Base-by-base conservation (phyloP, 2,113 vertebrate species). In the Lepus americanus region DNA sequence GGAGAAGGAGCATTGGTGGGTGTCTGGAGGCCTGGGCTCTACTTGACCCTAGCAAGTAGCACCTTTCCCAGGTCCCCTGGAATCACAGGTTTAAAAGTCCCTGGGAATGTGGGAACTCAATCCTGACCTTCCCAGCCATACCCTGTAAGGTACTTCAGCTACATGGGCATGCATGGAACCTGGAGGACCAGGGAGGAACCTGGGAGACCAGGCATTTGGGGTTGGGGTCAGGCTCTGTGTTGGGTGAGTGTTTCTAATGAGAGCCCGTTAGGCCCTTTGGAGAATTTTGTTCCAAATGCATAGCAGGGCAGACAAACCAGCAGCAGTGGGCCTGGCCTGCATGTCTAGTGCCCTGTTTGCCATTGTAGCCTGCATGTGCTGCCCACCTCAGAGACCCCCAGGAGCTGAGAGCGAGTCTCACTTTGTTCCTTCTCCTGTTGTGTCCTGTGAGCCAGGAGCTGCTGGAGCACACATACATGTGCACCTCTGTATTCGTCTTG, bases 241-340 rank as follows among this genome's bases (percentile, higher is more conserved):
- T 87, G n/a, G 31, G 67, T 27, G 36, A 6, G 70, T 81, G 70
- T 96, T 93, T 67, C 84, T 69, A 31, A 53, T 79, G 36, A 83
- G 49, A 87, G 33, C 19, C 51, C 36, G n/a, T 88, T 64, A 87
- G 11, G 11, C 1, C 36, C 44, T 66, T 86, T 23, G 4, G 6
- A 39, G 72, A 36, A 53, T 85, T 90, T 81, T 95, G 31, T 89
- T 86, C 44, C 14, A 70, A n/a, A 44, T 31, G 9, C 5, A 0
- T 49, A 27, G n/a, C 63, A 0, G 11, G 87, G 84, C 80, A 67
- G 33, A 73, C 1, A 44, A 64, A 74, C 31, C 20, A 5, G 39
- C 5, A 5, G 0, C 3, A 9, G 66, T 11, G 51, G 29, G 6
- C 9, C 53, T 12, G 4, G 23, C 55, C 66, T 85, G 22, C 83